Percentiles rank a stretch among this genome's conserved stretches.
phyloP scores from a whole-genome alignment of 2,113 vertebrate genomes.

The Indicator maculatus region DNA sequence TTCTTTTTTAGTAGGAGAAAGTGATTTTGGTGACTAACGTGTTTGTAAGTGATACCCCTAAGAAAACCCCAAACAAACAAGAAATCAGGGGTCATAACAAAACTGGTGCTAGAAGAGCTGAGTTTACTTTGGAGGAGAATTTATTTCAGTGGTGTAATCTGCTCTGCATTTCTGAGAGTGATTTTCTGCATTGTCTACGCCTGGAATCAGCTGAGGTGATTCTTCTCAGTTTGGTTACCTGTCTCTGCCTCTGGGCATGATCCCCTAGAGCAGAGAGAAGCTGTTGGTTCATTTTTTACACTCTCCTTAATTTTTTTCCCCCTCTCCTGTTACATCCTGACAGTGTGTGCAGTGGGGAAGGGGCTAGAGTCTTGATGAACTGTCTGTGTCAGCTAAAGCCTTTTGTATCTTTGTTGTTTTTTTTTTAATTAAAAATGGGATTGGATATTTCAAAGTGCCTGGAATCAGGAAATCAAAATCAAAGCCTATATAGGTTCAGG shows the following conservation, averaged over 20 bases:
- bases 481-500: background rate
- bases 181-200: background rate
- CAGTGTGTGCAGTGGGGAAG: background rate
- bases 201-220: background rate
- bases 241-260: background rate
- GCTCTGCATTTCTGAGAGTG: background rate
- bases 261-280: background rate
- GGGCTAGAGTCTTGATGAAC: background rate
- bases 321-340: background rate
- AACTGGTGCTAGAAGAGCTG: background rate
- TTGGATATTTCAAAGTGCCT: background rate
- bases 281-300: accelerated
- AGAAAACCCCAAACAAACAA: background rate
- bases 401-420: background rate
- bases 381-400: background rate
- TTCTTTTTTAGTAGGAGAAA: background rate
- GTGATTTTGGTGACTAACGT: background rate
- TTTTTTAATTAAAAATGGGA: background rate
- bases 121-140: background rate
- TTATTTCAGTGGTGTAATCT: background rate
- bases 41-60: background rate
- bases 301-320: background rate
- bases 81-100: background rate
- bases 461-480: background rate
- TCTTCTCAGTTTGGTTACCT: accelerated